These are phyloP conservation scores for Hylyphantes graminicola DNA, from an alignment of 1,140 invertebrate species.

Conservation along the genomic window DNA sequence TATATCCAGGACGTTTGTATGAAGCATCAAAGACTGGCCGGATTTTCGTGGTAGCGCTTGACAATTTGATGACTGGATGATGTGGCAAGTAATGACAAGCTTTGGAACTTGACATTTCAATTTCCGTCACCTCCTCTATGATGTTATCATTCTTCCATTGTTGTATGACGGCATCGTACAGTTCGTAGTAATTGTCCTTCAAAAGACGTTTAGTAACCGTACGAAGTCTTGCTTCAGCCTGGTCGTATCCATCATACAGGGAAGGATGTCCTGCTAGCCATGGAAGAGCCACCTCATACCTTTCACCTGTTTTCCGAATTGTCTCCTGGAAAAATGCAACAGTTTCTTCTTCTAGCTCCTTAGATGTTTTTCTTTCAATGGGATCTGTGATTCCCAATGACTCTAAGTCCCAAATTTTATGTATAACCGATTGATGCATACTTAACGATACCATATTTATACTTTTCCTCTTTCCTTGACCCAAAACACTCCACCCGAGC, in stretches of 20 bases:
- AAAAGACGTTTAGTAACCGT: neutral
- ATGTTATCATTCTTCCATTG: conserved; percentile 16
- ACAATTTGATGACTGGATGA: neutral
- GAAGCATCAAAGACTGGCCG: conserved; percentile 27
- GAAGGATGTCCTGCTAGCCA: conserved; percentile 10
- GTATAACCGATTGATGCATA: neutral
- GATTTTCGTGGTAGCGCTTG: neutral
- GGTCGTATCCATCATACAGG: neutral
- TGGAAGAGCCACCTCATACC: neutral
- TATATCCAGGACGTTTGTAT: conserved; percentile 14
- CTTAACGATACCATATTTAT: neutral
- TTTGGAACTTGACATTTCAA: neutral
- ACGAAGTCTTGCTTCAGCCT: conserved; percentile 14
- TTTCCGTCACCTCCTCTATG: neutral
- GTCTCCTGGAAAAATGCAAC: neutral
- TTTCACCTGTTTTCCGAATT: neutral
- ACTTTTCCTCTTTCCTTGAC: neutral
- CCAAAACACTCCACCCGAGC: neutral
- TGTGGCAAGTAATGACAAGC: conserved; percentile 4
- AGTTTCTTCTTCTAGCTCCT: neutral
- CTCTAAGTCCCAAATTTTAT: neutral
- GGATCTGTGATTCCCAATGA: conserved; percentile 1
- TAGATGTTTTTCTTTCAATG: neutral
- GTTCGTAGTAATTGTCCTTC: neutral
- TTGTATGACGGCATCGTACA: conserved; percentile 1